A percentile compares a stretch with the other conserved stretches of the same genome.
These are phyloP conservation scores for Cremastinae sp. DNA, from an alignment of 2,888 invertebrate species.

Conservation along the genomic window DNA sequence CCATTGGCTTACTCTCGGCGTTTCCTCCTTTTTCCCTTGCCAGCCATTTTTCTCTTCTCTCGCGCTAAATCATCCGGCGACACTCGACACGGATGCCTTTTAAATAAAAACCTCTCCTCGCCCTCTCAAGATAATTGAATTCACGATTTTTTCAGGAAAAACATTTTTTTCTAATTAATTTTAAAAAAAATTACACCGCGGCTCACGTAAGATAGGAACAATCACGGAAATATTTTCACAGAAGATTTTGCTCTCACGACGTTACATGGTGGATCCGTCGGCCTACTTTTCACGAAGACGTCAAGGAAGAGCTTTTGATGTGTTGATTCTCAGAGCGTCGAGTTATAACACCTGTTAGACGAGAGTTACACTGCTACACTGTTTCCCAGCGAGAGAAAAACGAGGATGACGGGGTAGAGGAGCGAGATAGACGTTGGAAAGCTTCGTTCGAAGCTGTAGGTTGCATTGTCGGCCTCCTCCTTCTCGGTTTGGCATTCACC, in stretches of 20 bases:
- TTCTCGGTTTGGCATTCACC: slow-evolving; percentile 77
- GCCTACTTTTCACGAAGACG: slow-evolving; percentile 45
- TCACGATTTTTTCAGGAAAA: not conserved
- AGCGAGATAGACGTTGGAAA: slow-evolving; percentile 47
- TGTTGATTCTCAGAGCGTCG: slow-evolving; percentile 31
- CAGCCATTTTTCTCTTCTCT: slow-evolving; percentile 18
- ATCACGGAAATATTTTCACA: no score
- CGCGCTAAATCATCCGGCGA: slow-evolving; percentile 37
- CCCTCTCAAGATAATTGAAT: slow-evolving; percentile 24
- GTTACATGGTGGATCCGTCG: slow-evolving; percentile 3
- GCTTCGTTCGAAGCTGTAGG: slow-evolving; percentile 64
- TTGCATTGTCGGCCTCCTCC: slow-evolving; percentile 73
- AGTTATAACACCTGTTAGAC: slow-evolving; percentile 48
- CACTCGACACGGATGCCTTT: slow-evolving; percentile 21
- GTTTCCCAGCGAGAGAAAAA: no score
- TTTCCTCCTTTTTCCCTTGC: not conserved
- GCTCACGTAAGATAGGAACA: no score
- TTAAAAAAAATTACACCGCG: no score
- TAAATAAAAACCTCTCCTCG: slow-evolving; percentile 39
- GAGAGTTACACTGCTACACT: not conserved
- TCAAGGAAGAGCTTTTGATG: slow-evolving; percentile 7
- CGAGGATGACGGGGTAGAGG: slow-evolving; percentile 2
- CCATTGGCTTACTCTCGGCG: slow-evolving; percentile 61
- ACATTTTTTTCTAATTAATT: no score
- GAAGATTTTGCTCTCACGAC: no score